Evolutionary conservation across 2,888 invertebrate species (phyloP).

Genomic region (Tineola bisselliella): DNA sequence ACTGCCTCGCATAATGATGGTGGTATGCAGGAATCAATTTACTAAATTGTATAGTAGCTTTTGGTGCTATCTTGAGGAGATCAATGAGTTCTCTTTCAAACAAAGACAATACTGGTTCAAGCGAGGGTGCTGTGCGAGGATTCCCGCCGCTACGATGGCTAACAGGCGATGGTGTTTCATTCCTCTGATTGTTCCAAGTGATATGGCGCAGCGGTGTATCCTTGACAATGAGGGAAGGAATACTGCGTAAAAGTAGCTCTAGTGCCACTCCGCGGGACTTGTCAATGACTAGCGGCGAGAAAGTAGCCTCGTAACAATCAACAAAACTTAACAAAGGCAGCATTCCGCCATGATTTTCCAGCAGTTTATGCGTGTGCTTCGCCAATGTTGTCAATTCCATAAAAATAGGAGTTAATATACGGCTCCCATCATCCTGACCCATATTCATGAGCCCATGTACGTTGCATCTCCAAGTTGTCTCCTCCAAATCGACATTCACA

Average conservation of each 20-base stretch:
- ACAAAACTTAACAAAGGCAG: slow-evolving; percentile 84
- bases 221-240: slow-evolving; percentile 72
- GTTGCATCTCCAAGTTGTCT: slow-evolving; percentile 63
- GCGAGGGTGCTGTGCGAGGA: slow-evolving; percentile 70
- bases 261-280: slow-evolving; percentile 79
- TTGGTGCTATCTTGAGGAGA: slow-evolving; percentile 81
- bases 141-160: slow-evolving; percentile 15
- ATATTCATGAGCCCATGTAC: slow-evolving; percentile 46
- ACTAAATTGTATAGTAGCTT: slow-evolving; percentile 79
- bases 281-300: slow-evolving; percentile 70
- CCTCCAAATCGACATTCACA: slow-evolving; percentile 42
- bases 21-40: slow-evolving; percentile 94
- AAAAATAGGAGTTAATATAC: slow-evolving; percentile 73
- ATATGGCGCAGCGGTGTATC: slow-evolving; percentile 52
- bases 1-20: slow-evolving; percentile 95
- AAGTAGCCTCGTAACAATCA: slow-evolving; percentile 82
- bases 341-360: slow-evolving; percentile 79
- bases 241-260: slow-evolving; percentile 89
- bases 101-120: slow-evolving; percentile 78
- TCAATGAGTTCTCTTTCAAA: slow-evolving; percentile 90
- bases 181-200: slow-evolving; percentile 23
- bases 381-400: slow-evolving; percentile 74
- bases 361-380: slow-evolving; percentile 71
- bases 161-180: slow-evolving; percentile 22
- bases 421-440: slow-evolving; percentile 49